phyloP scores from a whole-genome alignment of 2,113 vertebrate genomes.

The Hydrolagus affinis region DNA sequence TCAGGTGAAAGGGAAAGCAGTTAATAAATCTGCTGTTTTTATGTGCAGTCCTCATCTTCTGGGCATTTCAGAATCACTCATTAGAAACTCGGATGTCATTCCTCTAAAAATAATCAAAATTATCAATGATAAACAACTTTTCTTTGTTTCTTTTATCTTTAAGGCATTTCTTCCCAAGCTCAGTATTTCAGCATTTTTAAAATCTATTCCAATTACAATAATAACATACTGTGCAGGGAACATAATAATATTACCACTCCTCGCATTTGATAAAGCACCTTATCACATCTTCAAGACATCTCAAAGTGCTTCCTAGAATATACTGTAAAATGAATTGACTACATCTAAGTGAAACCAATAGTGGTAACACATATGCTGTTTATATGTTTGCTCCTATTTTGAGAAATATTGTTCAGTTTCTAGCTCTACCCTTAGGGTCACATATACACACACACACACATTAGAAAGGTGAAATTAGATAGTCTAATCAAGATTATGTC shows the following conservation, averaged over 20 bases:
- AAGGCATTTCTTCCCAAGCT: neutral
- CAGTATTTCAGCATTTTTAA: slow-evolving; percentile 3
- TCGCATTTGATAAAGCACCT: too few species aligned
- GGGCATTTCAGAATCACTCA: slow-evolving; percentile 23
- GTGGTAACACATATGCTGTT: too few species aligned
- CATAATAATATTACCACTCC: too few species aligned
- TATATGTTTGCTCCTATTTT: too few species aligned
- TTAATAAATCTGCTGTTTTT: neutral
- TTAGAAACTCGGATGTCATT: neutral
- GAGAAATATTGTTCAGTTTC: too few species aligned
- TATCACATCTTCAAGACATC: too few species aligned
- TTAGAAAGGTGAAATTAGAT: neutral
- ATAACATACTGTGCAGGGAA: too few species aligned
- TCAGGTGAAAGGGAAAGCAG: neutral
- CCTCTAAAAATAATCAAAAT: neutral
- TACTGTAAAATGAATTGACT: too few species aligned
- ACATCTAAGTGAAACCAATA: too few species aligned
- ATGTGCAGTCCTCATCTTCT: neutral
- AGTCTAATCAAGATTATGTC: neutral
- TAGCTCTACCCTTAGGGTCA: too few species aligned
- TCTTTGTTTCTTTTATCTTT: neutral
- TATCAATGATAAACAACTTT: neutral
- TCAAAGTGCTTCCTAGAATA: too few species aligned
- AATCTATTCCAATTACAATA: neutral
- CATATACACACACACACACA: too few species aligned